phyloP scores from a whole-genome alignment of 1,140 invertebrate species.

The Ostrea denselamellosa region DNA sequence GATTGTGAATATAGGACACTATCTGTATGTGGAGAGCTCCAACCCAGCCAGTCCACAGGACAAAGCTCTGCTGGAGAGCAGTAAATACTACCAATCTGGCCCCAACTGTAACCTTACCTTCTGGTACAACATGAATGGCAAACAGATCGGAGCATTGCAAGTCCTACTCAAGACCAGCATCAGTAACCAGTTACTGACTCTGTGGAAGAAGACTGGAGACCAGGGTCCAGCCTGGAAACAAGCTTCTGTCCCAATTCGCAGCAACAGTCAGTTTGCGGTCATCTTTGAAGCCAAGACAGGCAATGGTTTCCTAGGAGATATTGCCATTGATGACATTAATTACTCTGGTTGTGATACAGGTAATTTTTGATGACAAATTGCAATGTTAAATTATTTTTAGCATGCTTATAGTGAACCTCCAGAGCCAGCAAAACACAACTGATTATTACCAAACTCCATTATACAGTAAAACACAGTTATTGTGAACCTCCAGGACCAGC shows the following conservation, averaged over 20 bases:
- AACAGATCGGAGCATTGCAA: slow-evolving; percentile 52
- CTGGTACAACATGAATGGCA: slow-evolving; percentile 88
- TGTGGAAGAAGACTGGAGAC: slow-evolving; percentile 59
- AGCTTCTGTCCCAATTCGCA: slow-evolving; percentile 49
- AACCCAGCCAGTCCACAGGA: slow-evolving; percentile 56
- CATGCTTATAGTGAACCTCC: no score
- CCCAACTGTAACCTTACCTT: slow-evolving; percentile 76
- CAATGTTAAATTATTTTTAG: no score
- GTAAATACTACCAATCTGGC: slow-evolving; percentile 59
- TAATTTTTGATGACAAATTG: slow-evolving; percentile 47
- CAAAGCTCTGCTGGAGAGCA: slow-evolving; percentile 66
- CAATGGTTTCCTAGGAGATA: slow-evolving; percentile 61
- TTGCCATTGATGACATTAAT: slow-evolving; percentile 73
- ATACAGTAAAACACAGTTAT: no score
- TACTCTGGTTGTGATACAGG: slow-evolving; percentile 64
- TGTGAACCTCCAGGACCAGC: no score
- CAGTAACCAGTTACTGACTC: slow-evolving; percentile 30
- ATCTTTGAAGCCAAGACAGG: slow-evolving; percentile 59
- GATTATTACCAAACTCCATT: no score
- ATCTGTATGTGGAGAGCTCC: slow-evolving; percentile 86
- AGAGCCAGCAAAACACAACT: no score
- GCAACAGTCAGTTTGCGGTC: slow-evolving; percentile 55
- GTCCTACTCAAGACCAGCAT: slow-evolving; percentile 56
- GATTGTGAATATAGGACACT: slow-evolving; percentile 79
- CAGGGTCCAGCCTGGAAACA: slow-evolving; percentile 61